A percentile compares a stretch with the other conserved stretches of the same genome.
Evolutionary conservation across 1,140 invertebrate genomes (phyloP).

Genomic region (Drosophila orena): DNA sequence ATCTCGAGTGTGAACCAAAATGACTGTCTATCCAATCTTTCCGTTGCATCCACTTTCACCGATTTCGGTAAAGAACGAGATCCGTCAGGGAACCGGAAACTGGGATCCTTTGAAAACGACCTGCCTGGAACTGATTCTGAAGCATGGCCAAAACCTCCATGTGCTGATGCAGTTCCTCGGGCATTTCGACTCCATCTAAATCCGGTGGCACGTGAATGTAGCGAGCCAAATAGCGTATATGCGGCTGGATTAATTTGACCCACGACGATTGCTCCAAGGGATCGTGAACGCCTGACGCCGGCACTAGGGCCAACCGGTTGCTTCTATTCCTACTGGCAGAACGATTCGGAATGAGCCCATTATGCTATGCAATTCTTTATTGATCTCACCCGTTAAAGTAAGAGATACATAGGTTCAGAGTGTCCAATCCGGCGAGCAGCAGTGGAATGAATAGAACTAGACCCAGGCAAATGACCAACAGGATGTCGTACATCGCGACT

Average conservation of each 20-base stretch:
- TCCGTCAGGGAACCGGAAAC: neutral
- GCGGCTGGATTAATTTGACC: slow-evolving; percentile 12
- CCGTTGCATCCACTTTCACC: too few relatives aligned
- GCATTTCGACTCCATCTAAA: slow-evolving; percentile 17
- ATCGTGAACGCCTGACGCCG: neutral
- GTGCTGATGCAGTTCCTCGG: slow-evolving; percentile 20
- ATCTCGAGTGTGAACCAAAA: too few relatives aligned
- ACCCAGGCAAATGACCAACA: neutral
- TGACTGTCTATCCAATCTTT: too few relatives aligned
- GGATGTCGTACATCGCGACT: slow-evolving; percentile 7
- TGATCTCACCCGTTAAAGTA: neutral
- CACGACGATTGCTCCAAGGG: slow-evolving; percentile 26
- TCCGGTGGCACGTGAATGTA: slow-evolving; percentile 30
- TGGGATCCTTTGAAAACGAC: neutral
- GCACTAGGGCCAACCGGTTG: slow-evolving; percentile 11
- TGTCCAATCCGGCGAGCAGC: neutral
- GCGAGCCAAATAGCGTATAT: slow-evolving; percentile 9
- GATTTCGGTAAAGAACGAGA: neutral
- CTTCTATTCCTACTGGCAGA: neutral
- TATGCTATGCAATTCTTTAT: neutral
- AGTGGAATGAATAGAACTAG: neutral
- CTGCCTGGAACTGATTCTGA: slow-evolving; percentile 15
- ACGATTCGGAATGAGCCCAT: neutral
- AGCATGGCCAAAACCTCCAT: slow-evolving; percentile 27
- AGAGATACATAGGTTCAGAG: neutral